Evolutionary conservation across 2,888 invertebrate species (phyloP), one percentile per base, ranked within the genome.

Genomic region (Catocala nupta): DNA sequence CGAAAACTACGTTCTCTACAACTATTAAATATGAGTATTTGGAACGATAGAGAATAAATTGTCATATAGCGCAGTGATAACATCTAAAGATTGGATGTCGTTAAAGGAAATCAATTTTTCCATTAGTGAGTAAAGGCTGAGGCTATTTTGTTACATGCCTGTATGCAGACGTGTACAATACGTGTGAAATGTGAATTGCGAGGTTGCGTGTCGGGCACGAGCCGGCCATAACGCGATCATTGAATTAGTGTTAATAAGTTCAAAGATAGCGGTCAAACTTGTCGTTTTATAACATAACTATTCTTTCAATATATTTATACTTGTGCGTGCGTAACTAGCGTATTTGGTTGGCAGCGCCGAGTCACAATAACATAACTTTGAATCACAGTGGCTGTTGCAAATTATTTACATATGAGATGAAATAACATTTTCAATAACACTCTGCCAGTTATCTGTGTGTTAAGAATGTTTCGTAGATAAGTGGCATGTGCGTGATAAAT

Each of bases 231-330:
- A 88, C 87, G 88, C 89, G 85, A 91, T 89, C 90, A 88, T 89
- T 88, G 88, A 86, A 90, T 92, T 90, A 90, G 85, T 82, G 83
- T 78, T 85, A 87, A 87, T 85, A 87, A 86, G 86, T 85, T 84
- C 81, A 83, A 78, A 86, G 85, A 85, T 86, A 86, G 78, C 83
- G 84, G 81, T 77, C 82, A 72, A 73, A 79, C 73, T 73, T 79
- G 78, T 84, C 80, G 77, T 81, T 83, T 80, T 80, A 81, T 78
- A 80, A 79, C 74, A 73, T 64, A 76, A 73, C 54, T 68, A 78
- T 73, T 74, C 68, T 69, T 73, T 63, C 44, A 67, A 57, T 55
- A 59, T 59, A 53, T 12, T 5, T 45, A 47, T 16, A 47, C 7
- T 47, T 10, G 13, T 16, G 13, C 12, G 12, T 45, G 45, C 12